Base-by-base conservation (phyloP, 2,888 invertebrate species). In the Synergus gifuensis region DNA sequence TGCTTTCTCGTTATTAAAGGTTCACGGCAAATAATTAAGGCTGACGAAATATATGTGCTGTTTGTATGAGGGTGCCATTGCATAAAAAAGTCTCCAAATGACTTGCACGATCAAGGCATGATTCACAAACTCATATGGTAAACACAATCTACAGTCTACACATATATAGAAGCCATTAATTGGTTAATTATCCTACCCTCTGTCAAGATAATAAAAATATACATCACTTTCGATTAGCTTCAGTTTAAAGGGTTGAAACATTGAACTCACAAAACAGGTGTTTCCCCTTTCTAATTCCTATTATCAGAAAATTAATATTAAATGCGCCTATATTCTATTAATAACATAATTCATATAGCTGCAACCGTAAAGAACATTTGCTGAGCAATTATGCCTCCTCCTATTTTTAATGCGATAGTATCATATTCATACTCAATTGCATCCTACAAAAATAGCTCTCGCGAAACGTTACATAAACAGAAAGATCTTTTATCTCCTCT, bases 381-480 rank as follows among this genome's bases (percentile, higher is more conserved):
- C 12, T 60, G 18, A 60, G 60, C 12, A 60, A 60, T 60, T 9
- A 18, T 18, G 18, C 58, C 58, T 58, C 58, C 11, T 58, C 58
- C 58, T 18, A 18, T 14, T 46, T 46, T 14, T 14, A 46, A 12
- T 12, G 3, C 7, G 7, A 46, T 46, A 36, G 36, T 36, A 36
- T 36, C 36, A 36, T 36, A 36, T 36, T 36, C 5, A 36, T 36
- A 36, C 36, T 36, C 36, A 36, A 36, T 36, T 36, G 36, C 36
- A 5, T 36, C 36, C 5, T 67, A 18, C 18, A n/a, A 18, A 67
- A 67, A 44, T 67, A 64, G 16, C 40, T 64, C 64, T 64, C 3
- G 64, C 64, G 18, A 60, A 22, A 22, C n/a, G 44, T 73, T 73
- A 73, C 28, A 54, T 73, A 73, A 73, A 69, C 49, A 49, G 49